phyloP scores from a whole-genome alignment of 2,797 vertebrate genomes.

The Vireo griseus region DNA sequence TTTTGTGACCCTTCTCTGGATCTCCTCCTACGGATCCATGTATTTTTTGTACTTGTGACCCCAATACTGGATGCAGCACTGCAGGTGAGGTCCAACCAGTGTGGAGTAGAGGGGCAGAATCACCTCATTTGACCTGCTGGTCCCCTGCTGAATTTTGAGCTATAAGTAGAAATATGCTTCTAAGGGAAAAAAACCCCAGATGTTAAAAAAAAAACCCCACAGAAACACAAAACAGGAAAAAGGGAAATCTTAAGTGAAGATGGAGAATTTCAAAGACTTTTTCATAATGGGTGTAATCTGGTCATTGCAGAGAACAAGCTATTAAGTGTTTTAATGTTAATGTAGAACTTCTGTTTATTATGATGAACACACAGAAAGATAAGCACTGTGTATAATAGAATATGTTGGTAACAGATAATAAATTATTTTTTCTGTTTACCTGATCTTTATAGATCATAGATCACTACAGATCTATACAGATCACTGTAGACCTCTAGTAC shows the following conservation, averaged over 20 bases:
- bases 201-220: not conserved
- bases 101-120: not conserved
- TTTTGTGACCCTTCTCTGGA: not conserved
- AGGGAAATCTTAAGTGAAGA: not conserved
- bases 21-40: not conserved
- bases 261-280: not conserved
- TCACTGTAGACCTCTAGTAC: not conserved
- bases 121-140: not conserved
- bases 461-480: not conserved
- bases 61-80: not conserved
- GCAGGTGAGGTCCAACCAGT: not conserved
- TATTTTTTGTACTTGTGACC: not conserved
- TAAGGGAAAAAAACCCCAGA: not conserved
- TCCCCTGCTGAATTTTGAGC: not conserved
- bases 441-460: not conserved
- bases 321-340: not conserved
- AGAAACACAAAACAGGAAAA: not conserved
- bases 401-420: not conserved
- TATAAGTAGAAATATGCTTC: not conserved
- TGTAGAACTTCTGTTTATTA: not conserved
- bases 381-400: not conserved
- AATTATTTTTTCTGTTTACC: not conserved
- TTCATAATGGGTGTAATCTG: not conserved
- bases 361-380: not conserved
- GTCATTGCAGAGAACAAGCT: not conserved